Percentiles rank a stretch among this genome's conserved stretches.
phyloP scores from a whole-genome alignment of 2,113 vertebrate genomes.

The Thalassoma bifasciatum region DNA sequence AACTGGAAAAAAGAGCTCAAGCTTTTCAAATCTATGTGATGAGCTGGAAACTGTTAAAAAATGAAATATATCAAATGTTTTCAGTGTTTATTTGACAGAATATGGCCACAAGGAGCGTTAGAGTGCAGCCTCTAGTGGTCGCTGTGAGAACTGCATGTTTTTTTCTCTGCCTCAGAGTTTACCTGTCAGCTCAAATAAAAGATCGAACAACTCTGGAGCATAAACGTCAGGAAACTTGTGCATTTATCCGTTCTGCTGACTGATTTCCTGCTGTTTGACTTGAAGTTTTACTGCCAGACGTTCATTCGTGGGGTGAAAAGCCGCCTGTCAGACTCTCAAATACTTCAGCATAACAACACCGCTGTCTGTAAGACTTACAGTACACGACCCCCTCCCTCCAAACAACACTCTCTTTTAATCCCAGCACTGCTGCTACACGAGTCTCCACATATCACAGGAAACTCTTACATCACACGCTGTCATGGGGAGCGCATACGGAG shows the following conservation, averaged over 20 bases:
- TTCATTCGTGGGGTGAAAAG: neutral
- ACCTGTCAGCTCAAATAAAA: neutral
- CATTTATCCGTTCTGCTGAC: neutral
- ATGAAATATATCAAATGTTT: too few species aligned
- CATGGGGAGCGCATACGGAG: neutral
- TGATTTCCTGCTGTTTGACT: neutral
- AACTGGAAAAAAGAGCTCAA: too few species aligned
- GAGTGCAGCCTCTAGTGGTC: neutral
- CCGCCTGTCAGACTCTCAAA: constrained; percentile 7
- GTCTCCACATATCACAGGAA: neutral
- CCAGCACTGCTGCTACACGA: neutral
- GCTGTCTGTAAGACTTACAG: constrained; percentile 5
- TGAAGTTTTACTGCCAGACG: constrained; percentile 1
- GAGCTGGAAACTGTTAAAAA: too few species aligned
- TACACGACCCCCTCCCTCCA: neutral
- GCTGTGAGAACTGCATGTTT: neutral
- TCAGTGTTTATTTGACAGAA: too few species aligned
- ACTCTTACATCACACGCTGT: constrained; percentile 8
- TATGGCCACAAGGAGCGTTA: too few species aligned
- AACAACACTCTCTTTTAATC: constrained; percentile 11
- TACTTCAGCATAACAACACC: neutral
- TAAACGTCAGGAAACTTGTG: neutral
- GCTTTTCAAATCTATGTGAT: too few species aligned
- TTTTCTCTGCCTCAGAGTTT: neutral
- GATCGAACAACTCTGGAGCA: neutral